Conservation (phyloP, 2,888 invertebrate species). For the Epinotia brunnichana region DNA sequence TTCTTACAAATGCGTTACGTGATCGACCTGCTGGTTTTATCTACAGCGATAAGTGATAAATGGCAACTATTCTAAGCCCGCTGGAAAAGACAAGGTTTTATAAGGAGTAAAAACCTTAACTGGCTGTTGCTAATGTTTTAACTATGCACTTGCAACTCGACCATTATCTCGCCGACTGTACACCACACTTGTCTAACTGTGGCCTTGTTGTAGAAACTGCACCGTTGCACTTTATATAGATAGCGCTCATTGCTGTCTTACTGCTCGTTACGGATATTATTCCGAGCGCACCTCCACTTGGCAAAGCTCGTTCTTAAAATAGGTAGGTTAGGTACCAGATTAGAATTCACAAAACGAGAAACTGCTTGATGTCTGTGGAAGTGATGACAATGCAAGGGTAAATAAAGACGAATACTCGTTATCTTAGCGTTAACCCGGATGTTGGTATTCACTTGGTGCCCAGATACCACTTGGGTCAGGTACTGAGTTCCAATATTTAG, state of each 20-base stretch:
- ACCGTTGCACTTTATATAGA: slow-evolving; percentile 38
- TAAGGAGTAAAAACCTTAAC: neutral
- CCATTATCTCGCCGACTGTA: slow-evolving; percentile 16
- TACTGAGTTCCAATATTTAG: no score
- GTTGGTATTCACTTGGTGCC: no score
- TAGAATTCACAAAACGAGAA: neutral
- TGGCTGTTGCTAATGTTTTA: no score
- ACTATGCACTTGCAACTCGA: no score
- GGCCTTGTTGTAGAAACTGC: slow-evolving; percentile 41
- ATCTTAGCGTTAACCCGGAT: no score
- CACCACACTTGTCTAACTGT: slow-evolving; percentile 20
- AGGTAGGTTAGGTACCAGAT: neutral
- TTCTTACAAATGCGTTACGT: no score
- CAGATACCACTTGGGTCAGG: no score
- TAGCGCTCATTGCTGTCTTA: slow-evolving; percentile 11
- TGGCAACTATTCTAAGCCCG: no score
- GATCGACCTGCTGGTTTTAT: no score
- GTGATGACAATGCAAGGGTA: no score
- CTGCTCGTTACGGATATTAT: slow-evolving; percentile 24
- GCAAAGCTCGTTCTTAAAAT: slow-evolving; percentile 13
- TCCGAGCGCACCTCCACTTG: neutral
- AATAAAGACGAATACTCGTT: no score
- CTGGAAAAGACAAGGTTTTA: neutral
- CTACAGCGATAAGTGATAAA: no score
- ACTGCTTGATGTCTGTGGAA: neutral